Evolutionary conservation across 1,140 invertebrate species (phyloP), one percentile per base, ranked within the genome.

Genomic region (Musca domestica): DNA sequence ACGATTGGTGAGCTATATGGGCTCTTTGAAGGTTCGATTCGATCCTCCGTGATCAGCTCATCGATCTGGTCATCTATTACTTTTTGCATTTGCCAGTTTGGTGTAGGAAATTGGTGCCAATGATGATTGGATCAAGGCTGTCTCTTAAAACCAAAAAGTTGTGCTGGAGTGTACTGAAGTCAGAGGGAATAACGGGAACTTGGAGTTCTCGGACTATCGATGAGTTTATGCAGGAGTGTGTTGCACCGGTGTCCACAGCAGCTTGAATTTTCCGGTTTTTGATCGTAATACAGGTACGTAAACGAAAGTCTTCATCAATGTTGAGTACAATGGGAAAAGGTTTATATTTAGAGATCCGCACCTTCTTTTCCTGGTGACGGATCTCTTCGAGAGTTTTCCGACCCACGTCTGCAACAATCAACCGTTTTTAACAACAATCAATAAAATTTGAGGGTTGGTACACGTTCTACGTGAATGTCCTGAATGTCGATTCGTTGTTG

Each of bases 1-100:
- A 47, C 46, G 17, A 47, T 47, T 47, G 46, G 46, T 10, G 46
- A 10, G 17, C 73, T 67, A 6, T 48, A 65, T 14, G 66, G 66
- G 20, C 69, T 69, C 22, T 61, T 69, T 12, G 64, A 65, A 47
- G 65, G 65, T 7, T 56, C 51, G 17, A 67, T 67, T 20, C 20
- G 2, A 27, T 19, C 30, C 0, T 41, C 20, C 14, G 4, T 5
- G 4, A 67, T 15, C 1, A 67, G 51, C 10, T 71, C 64, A 20
- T 68, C 64, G 7, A 68, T 65, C 63, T 68, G 23, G 25, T 10
- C 9, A 22, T 69, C 20, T 10, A 70, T 70, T 10, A 54, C 15
- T 10, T 67, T 41, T 54, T 54, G 48, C 65, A 54, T 67, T 0
- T 22, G 49, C 4, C 22, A 51, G 25, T 67, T 66, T 9, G 23